Evolutionary conservation across 2,113 vertebrate genomes (phyloP), one percentile per base, ranked within the genome.

Genomic region (Rhagologus leucostigma): DNA sequence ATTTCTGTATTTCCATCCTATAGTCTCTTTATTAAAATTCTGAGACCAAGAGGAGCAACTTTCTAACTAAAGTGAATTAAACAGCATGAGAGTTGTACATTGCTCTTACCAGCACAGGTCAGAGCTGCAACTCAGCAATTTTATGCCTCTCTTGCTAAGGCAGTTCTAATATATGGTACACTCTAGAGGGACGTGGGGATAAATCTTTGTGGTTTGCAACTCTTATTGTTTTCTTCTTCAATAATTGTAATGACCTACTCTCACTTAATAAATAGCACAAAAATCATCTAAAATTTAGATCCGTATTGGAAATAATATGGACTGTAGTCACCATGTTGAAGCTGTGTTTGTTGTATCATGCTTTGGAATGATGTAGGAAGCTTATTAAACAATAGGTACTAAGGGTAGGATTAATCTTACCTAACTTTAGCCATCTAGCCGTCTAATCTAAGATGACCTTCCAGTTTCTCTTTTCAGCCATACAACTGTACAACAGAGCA

Each of bases 111-210:
- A 87, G 39, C 23, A 39, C 33, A 76, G 53, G 37, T 91, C 86
- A 91, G 78, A 91, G 56, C 16, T 75, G 30, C 88, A 75, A 92
- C 42, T 96, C 84, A 90, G 73, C 82, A 95, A 84, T 90, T 90
- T 93, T 90, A 62, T 90, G 47, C 21, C 10, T 74, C 57, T 79
- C 47, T 64, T 91, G 10, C 39, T 82, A 37, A 77, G 49, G 76
- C 11, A 83, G 11, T 68, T 93, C 70, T 87, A 85, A 82, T 94
- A 57, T 23, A 42, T 52, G 16, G 41, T 65, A 19, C 37, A 82
- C 49, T 73, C 27, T 3, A 5, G 47, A 84, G 57, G 90, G 3
- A 8, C 3, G 2, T 39, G 12, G n/a, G 27, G 32, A 79, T 89
- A 96, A 93, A 89, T 89, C 50, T 76, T 50, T 60, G 21, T 8